phyloP scores from a whole-genome alignment of 2,113 vertebrate species.

The Eublepharis macularius region DNA sequence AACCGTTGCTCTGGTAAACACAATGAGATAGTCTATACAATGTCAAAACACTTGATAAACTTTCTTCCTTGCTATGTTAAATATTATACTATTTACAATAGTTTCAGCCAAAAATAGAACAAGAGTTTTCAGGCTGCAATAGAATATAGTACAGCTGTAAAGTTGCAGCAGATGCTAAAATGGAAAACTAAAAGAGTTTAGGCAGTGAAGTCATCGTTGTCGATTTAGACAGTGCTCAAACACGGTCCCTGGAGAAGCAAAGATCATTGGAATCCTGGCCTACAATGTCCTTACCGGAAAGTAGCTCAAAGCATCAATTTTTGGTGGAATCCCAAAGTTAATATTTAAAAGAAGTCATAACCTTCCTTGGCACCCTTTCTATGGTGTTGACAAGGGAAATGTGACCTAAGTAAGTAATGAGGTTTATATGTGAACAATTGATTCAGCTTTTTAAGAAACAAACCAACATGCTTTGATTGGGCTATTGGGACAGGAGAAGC shows the following conservation, averaged over 20 bases:
- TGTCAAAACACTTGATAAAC: conserved; percentile 58
- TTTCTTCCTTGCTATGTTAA: conserved; percentile 50
- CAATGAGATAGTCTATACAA: conserved; percentile 41
- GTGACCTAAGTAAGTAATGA: not conserved
- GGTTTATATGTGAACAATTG: not conserved
- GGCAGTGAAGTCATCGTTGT: conserved; percentile 58
- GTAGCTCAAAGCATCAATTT: conserved; percentile 21
- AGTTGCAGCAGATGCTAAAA: conserved; percentile 15
- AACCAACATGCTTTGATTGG: not conserved
- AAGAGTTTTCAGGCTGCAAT: conserved; percentile 31
- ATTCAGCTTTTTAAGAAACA: not conserved
- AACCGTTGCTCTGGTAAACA: conserved; percentile 67
- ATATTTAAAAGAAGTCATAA: conserved; percentile 20
- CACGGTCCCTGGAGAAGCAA: conserved; percentile 25
- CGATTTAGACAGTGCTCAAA: conserved; percentile 58
- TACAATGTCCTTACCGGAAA: not conserved
- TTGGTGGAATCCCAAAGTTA: conserved; percentile 17
- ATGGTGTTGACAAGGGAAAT: not conserved
- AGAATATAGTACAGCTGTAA: conserved; percentile 37
- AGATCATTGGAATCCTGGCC: conserved; percentile 20
- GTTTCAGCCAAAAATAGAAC: conserved; percentile 44
- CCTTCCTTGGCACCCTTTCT: not conserved
- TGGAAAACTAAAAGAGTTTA: conserved; percentile 26
- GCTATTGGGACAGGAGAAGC: not conserved
- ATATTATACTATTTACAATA: conserved; percentile 35